Evolutionary conservation across 2,797 vertebrate genomes (phyloP).

Genomic region (Pipistrellus nathusii): DNA sequence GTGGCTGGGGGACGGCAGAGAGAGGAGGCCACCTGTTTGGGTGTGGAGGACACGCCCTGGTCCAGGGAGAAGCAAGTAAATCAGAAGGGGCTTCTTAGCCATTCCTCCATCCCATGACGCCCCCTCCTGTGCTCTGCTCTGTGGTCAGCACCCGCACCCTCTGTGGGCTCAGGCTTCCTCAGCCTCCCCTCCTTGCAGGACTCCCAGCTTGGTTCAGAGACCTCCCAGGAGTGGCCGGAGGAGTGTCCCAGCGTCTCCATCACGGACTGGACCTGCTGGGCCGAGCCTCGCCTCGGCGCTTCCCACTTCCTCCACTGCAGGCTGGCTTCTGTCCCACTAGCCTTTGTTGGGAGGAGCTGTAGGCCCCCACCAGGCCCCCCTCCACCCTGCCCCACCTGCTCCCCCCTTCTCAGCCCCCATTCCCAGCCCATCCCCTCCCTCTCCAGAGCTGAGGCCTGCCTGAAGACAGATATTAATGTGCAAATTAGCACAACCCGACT

Average conservation of each 20-base stretch:
- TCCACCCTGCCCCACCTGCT: neutral
- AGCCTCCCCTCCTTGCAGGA: neutral
- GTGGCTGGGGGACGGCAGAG: neutral
- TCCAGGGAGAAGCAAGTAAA: neutral
- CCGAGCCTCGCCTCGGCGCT: neutral
- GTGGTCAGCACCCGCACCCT: neutral
- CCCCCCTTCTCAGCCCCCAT: conserved; percentile 32
- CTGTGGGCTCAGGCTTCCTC: neutral
- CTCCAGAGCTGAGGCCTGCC: conserved; percentile 83
- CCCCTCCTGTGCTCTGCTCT: neutral
- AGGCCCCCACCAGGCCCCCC: neutral
- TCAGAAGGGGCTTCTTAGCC: neutral
- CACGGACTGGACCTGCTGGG: neutral
- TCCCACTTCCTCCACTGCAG: neutral
- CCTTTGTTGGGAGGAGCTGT: conserved; percentile 16
- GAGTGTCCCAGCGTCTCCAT: neutral
- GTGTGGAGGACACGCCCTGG: neutral
- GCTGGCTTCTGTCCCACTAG: neutral
- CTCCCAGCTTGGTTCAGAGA: too few species aligned
- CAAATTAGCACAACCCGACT: conserved; percentile 91
- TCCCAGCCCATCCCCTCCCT: conserved; percentile 75
- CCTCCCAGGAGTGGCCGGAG: neutral
- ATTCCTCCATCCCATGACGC: neutral
- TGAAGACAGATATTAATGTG: conserved; percentile 92
- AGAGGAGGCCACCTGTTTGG: neutral